Percentiles rank a stretch among this genome's conserved stretches.
These are phyloP conservation scores for Hiodon alosoides DNA, from an alignment of 2,113 vertebrate species.

Conservation along the genomic window DNA sequence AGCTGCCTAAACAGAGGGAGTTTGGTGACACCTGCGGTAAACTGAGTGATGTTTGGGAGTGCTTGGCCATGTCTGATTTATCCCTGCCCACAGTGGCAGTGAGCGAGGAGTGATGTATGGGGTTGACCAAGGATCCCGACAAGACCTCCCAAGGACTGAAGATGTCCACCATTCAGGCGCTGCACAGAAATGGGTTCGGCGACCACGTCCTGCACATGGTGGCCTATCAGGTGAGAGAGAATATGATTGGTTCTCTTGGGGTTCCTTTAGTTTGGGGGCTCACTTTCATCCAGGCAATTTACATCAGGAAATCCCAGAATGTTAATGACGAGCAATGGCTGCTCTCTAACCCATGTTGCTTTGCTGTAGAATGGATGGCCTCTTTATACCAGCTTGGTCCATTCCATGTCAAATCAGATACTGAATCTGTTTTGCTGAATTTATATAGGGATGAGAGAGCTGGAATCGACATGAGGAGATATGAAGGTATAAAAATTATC, in stretches of 20 bases:
- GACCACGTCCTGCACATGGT: conserved; percentile 64
- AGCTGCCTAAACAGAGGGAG: not conserved
- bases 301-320: too few species aligned
- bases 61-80: not conserved
- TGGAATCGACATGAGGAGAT: too few species aligned
- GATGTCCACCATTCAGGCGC: conserved; percentile 57
- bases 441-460: too few species aligned
- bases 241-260: not conserved
- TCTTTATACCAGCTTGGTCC: too few species aligned
- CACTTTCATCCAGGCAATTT: too few species aligned
- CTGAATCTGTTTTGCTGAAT: too few species aligned
- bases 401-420: too few species aligned
- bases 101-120: conserved; percentile 47
- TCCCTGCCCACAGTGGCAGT: not conserved
- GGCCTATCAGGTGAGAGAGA: conserved; percentile 69
- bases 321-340: too few species aligned
- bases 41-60: not conserved
- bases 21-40: not conserved
- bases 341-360: too few species aligned
- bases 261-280: not conserved
- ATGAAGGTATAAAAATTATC: too few species aligned
- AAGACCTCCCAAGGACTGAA: conserved; percentile 34
- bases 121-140: conserved; percentile 1
- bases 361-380: too few species aligned
- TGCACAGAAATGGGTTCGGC: conserved; percentile 51